Base-by-base conservation (phyloP, 2,888 invertebrate genomes). In the Lycocerus yunnanus region DNA sequence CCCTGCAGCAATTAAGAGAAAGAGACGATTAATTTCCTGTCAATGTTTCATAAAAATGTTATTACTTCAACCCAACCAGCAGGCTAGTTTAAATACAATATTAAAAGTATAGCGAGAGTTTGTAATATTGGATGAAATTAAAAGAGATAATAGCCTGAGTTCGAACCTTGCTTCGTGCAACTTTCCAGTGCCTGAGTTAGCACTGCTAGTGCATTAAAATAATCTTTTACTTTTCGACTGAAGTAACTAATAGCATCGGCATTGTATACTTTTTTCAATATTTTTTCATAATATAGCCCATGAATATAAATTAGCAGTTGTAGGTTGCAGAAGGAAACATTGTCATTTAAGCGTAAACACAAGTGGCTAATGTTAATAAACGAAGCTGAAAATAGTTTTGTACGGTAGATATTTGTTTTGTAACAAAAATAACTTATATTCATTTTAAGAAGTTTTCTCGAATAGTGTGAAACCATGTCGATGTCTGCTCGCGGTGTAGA, bases 381-480 rank as follows among this genome's bases (percentile, higher is more conserved):
- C 13, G 21, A 13, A 15, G n/a, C 71, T 59, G 66, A 71, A 71
- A 71, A 71, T 71, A 71, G 71, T 59, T 66, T 66, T 63, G 61
- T 43, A 43, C 8, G n/a, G 43, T 43, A 43, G 43, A 43, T 43
- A 43, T 43, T 43, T 43, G 43, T 43, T 43, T 66, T 59, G 71
- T 66, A 71, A 72, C 72, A 66, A 67, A 75, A 75, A 75, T 72
- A 75, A 59, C 72, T n/a, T 65, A 68, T 71, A 66, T 69, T 66
- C 18, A 69, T 70, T 75, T 69, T 58, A 65, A 72, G 68, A 18
- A 20, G 58, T 68, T 74, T 74, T 68, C 20, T 21, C 58, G n/a
- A 68, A 69, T 71, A 72, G 71, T 65, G 43, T 72, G 69, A 72
- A 75, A 72, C 68, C 66, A 43, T 69, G 66, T 66, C 27, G 58